These are phyloP conservation scores for Alviniconcha strummeri DNA, from an alignment of 2,888 invertebrate species.

Conservation along the genomic window DNA sequence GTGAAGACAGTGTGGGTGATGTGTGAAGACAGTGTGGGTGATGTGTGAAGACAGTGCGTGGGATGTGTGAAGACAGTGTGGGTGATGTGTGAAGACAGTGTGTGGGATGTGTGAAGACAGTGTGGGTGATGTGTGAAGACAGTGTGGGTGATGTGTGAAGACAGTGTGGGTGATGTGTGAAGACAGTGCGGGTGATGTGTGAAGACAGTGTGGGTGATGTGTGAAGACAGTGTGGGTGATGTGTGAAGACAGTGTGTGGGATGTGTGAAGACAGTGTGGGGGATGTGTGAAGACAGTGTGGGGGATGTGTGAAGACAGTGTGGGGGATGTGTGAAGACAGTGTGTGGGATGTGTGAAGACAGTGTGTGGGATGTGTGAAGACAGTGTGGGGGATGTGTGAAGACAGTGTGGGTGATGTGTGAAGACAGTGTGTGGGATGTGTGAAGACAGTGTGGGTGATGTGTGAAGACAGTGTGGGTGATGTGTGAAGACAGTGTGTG, in stretches of 20 bases:
- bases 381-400: constrained; percentile 15
- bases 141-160: constrained; percentile 18
- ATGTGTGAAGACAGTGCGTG: no score
- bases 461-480: constrained; percentile 16
- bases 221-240: neutral
- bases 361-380: no score
- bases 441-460: neutral
- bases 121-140: constrained; percentile 21
- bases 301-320: constrained; percentile 11
- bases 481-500: constrained; percentile 16
- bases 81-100: no score
- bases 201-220: constrained; percentile 19
- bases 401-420: constrained; percentile 18
- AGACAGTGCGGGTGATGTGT: constrained; percentile 14
- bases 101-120: no score
- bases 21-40: constrained; percentile 16
- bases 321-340: constrained; percentile 13
- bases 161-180: constrained; percentile 18
- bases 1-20: neutral
- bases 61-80: neutral
- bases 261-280: neutral
- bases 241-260: no score
- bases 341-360: constrained; percentile 27
- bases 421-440: no score
- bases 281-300: constrained; percentile 15